Base-by-base conservation (phyloP, 2,888 invertebrate species). In the Noctua fimbriata region DNA sequence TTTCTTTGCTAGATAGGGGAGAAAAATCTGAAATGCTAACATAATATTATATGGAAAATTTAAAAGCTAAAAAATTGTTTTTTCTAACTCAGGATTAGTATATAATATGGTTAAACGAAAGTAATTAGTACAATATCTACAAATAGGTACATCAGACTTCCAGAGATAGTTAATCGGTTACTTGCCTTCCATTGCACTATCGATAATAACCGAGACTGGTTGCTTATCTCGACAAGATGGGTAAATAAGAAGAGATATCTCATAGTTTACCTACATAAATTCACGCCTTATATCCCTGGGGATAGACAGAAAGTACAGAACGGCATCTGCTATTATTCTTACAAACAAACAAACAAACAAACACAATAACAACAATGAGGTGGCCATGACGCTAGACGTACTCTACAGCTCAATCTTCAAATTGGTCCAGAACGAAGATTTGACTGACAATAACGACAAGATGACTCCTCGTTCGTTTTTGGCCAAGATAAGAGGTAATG, bases 121-220 rank as follows among this genome's bases (percentile, higher is more conserved):
- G 16, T 32, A 7, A 63, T 63, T 32, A 63, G 18, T 18, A 63
- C 28, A 63, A 63, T 63, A 18, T 16, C 18, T 18, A 28, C 60
- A 14, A 16, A 28, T 12, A 58, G 14, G 14, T 60, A 28, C 28
- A 28, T 28, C 60, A 60, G 28, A 52, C 32, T 9, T 16, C 16
- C 18, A 70, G 52, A 55, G 12, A n/a, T n/a, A 41, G 52, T 7
- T 36, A 71, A 71, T 71, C 70, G 63, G 44, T 69, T 44, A 71
- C 36, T 55, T 21, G 36, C 67, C 49, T 52, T 66, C 12, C 18
- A 21, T 32, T 58, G n/a, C 44, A 60, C 2, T 60, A 21, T 47
- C 32, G 24, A 60, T 52, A 52, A 52, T 21, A 73, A 36, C 63
- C n/a, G 28, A 63, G 60, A 52, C 28, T n/a, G 18, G 9, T 9